A percentile compares a stretch with the other conserved stretches of the same genome.
phyloP scores from a whole-genome alignment of 35 echinoderm and acorn worm genomes.

The Apostichopus japonicus region DNA sequence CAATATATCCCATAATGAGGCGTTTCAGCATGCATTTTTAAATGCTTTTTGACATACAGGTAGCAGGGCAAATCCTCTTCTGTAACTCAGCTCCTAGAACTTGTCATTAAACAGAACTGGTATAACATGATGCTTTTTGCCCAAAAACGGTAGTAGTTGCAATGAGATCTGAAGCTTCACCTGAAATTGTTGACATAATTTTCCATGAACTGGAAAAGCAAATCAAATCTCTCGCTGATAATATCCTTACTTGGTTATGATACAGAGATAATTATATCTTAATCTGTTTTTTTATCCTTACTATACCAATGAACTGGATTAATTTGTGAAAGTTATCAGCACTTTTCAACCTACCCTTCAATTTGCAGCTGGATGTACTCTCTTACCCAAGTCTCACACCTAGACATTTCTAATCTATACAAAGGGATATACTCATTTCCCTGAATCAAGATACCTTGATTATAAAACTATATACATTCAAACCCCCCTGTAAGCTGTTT shows the following conservation, averaged over 20 bases:
- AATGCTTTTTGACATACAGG: no score
- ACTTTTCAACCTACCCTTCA: neutral
- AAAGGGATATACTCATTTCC: no score
- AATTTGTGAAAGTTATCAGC: neutral
- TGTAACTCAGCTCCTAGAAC: neutral
- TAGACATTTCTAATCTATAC: no score
- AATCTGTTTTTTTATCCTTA: neutral
- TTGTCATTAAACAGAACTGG: constrained; percentile 24
- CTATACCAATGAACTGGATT: neutral
- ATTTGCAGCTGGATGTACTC: neutral
- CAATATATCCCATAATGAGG: constrained; percentile 16
- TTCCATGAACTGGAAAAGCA: neutral
- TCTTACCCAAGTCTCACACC: no score
- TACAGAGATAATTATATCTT: neutral
- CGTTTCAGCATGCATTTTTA: neutral
- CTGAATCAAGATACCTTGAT: no score
- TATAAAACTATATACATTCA: no score
- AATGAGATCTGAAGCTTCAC: neutral
- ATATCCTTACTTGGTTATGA: neutral
- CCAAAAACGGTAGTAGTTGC: neutral
- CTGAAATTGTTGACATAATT: neutral
- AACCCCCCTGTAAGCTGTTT: no score
- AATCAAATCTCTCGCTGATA: neutral
- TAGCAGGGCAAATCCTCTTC: neutral
- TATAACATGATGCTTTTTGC: neutral